Conservation (phyloP, 1,140 invertebrate genomes). For the Subanguina moxae region DNA sequence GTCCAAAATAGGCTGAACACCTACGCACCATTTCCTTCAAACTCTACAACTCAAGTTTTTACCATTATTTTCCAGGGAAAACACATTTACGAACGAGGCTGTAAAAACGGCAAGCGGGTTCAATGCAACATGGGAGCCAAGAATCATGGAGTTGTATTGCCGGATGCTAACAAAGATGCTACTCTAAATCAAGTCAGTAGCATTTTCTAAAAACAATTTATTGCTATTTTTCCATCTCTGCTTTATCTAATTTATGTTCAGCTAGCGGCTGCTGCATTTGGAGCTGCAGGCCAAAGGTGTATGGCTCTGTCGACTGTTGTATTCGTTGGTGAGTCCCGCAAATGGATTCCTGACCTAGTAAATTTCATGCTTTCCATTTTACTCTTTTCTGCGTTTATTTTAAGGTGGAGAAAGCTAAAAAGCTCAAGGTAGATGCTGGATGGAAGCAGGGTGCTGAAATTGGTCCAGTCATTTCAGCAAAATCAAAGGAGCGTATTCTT, state of each 20-base stretch:
- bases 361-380: conserved; percentile 45
- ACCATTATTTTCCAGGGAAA: conserved; percentile 70
- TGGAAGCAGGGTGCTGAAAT: conserved; percentile 74
- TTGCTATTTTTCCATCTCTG: conserved; percentile 18
- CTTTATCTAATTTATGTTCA: conserved; percentile 9
- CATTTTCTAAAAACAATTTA: conserved; percentile 61
- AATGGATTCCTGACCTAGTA: conserved; percentile 85
- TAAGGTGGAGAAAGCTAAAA: conserved; percentile 74
- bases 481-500: conserved; percentile 80
- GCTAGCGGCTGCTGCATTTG: conserved; percentile 72
- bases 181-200: conserved; percentile 64
- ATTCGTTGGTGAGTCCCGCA: conserved; percentile 85
- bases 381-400: not conserved
- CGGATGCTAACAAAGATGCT: conserved; percentile 94
- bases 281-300: conserved; percentile 81
- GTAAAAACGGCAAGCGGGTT: conserved; percentile 84
- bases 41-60: too few species aligned
- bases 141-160: conserved; percentile 93
- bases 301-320: conserved; percentile 97
- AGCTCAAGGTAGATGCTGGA: conserved; percentile 85
- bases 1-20: too few species aligned
- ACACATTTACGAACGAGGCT: conserved; percentile 89
- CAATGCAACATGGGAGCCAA: conserved; percentile 99
- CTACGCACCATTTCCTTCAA: too few species aligned
- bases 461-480: conserved; percentile 90